Conservation (phyloP, 2,888 invertebrate genomes). For the Mimumesa dahlbomi region DNA sequence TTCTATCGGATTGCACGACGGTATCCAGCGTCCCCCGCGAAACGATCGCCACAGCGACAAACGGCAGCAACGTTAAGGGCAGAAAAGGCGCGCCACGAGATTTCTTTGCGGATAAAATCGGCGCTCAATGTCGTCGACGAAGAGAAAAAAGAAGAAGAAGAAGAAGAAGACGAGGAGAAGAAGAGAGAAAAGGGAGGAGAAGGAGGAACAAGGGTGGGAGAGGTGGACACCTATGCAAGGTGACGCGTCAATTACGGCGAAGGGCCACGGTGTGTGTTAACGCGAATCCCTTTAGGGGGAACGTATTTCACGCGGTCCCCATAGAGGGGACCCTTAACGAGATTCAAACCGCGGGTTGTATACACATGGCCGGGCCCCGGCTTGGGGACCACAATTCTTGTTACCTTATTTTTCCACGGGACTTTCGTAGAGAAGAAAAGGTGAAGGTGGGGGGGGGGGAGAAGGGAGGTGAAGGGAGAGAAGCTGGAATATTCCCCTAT, state of each 20-base stretch:
- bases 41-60: background rate
- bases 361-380: background rate
- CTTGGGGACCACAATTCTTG: background rate
- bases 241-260: constrained; percentile 62
- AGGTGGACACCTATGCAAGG: constrained; percentile 40
- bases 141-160: too few relatives aligned
- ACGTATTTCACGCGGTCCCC: constrained; percentile 39
- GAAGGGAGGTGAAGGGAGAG: background rate
- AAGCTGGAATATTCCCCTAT: constrained; percentile 70
- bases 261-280: constrained; percentile 3
- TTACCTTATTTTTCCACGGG: constrained; percentile 33
- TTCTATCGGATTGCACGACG: constrained; percentile 1
- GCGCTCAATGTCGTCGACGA: too few relatives aligned
- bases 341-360: constrained; percentile 46
- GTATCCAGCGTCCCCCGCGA: constrained; percentile 1
- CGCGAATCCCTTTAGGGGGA: background rate
- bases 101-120: constrained; percentile 64
- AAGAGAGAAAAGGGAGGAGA: constrained; percentile 11
- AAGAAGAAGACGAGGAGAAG: too few relatives aligned
- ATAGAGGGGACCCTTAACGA: constrained; percentile 52
- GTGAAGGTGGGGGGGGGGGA: background rate
- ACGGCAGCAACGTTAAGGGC: constrained; percentile 20
- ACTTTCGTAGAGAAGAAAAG: constrained; percentile 22
- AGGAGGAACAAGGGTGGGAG: constrained; percentile 5
- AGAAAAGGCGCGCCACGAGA: constrained; percentile 33